Evolutionary conservation across 1,140 invertebrate genomes (phyloP), one percentile per base, ranked within the genome.

Genomic region (Uloborus diversus): DNA sequence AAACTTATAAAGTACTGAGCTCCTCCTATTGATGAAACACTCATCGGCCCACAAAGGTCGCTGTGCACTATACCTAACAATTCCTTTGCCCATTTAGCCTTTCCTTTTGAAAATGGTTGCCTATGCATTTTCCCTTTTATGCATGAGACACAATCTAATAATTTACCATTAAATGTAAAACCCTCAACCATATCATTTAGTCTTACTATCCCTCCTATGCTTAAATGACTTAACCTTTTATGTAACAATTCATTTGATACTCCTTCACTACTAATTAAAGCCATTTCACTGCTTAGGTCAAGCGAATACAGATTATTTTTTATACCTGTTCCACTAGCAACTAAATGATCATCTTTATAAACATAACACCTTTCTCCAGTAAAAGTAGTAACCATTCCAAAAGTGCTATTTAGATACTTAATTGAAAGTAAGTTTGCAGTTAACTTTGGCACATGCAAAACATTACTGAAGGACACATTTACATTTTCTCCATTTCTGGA

Each of bases 21-120:
- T n/a, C n/a, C n/a, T n/a, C n/a, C 84, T 47, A 82, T 65, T 13
- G 87, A 86, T 25, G 61, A 20, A 1, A 82, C 82, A 20, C 65
- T 73, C 27, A 87, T 85, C 49, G 85, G 84, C 17, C 87, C 86
- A 71, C 83, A 83, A 0, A 87, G 30, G 71, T 88, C 86, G n/a
- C 69, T 62, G 71, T 86, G 85, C 20, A 86, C 75, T 17, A 84
- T 51, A 33, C 85, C 80, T 49, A 84, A 78, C 25, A 79, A 28
- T 37, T 78, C 53, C 30, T 35, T 71, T 4, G 70, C 57, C 7
- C 56, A 27, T 49, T 75, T 62, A 47, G 33, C 25, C 32, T 62
- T 75, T 9, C 4, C 17, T 14, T 62, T 62, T 28, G 70, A 23
- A 42, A 61, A 73, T 47, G 69, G 20, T 30, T 66, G 64, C 14